A percentile compares a stretch with the other conserved stretches of the same genome.
These are phyloP conservation scores for Umimayanthus kanabou DNA, from an alignment of 92 coral and sea anemone species.

Conservation along the genomic window DNA sequence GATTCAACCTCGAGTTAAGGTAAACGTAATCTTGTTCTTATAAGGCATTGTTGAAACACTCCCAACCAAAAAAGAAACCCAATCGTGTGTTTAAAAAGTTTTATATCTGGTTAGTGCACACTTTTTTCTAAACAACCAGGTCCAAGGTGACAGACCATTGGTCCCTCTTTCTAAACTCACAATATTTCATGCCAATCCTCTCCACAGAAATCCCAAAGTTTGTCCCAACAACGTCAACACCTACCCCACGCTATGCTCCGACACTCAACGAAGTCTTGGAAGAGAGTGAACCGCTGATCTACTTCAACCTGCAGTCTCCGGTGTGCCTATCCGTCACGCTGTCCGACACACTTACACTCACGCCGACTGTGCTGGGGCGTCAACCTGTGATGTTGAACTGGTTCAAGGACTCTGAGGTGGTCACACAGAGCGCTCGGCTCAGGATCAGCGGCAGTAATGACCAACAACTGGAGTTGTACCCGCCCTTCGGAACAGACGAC, in stretches of 20 bases:
- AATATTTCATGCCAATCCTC: not conserved
- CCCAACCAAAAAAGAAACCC: too few relatives aligned
- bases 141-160: too few relatives aligned
- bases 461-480: not conserved
- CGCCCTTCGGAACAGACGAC: slow-evolving; percentile 25
- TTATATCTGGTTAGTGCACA: too few relatives aligned
- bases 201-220: not conserved
- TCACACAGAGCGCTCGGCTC: slow-evolving; percentile 7
- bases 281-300: slow-evolving; percentile 8
- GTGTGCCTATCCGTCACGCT: slow-evolving; percentile 15
- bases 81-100: too few relatives aligned
- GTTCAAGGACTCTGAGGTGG: slow-evolving; percentile 23
- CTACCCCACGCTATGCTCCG: not conserved
- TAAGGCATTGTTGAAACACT: too few relatives aligned
- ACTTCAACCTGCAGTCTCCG: slow-evolving; percentile 30
- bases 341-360: not conserved
- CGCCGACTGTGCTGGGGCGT: slow-evolving; percentile 1
- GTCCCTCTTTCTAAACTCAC: not conserved
- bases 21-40: too few relatives aligned
- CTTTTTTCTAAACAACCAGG: too few relatives aligned
- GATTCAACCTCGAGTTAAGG: too few relatives aligned
- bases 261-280: not conserved
- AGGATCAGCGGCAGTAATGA: slow-evolving; percentile 1
- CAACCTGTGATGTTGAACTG: slow-evolving; percentile 21
- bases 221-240: not conserved